These are phyloP conservation scores for Eublepharis macularius DNA, from an alignment of 2,113 vertebrate genomes.

Conservation along the genomic window DNA sequence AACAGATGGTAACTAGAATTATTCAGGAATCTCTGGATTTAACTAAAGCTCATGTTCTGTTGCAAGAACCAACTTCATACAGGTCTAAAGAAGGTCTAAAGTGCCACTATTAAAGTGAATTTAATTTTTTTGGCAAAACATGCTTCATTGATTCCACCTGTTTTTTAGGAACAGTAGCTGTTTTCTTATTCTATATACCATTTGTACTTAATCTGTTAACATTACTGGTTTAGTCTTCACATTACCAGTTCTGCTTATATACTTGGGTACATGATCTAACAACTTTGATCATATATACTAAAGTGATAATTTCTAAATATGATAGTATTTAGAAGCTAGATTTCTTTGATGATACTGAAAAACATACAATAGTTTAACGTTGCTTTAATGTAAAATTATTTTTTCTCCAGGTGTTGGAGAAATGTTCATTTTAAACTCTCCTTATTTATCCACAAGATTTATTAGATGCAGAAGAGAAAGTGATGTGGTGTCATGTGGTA, in stretches of 20 bases:
- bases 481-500: background rate
- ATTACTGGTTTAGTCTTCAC: background rate
- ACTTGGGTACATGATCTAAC: background rate
- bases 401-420: background rate
- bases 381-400: background rate
- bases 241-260: background rate
- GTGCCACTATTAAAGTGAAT: background rate
- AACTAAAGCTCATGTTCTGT: background rate
- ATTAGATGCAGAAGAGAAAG: background rate
- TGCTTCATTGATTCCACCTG: background rate
- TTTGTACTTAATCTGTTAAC: background rate
- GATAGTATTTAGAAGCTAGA: background rate
- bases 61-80: background rate
- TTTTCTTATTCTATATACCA: background rate
- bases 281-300: background rate
- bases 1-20: constrained; percentile 4
- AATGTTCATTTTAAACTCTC: background rate
- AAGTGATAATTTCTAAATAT: background rate
- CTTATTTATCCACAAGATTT: background rate
- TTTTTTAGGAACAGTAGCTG: background rate
- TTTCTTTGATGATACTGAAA: background rate
- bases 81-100: background rate
- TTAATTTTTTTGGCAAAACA: background rate
- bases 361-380: background rate
- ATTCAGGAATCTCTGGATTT: background rate